These are phyloP conservation scores for Lagocephalus sceleratus DNA, from an alignment of 2,797 vertebrate species.

Conservation along the genomic window DNA sequence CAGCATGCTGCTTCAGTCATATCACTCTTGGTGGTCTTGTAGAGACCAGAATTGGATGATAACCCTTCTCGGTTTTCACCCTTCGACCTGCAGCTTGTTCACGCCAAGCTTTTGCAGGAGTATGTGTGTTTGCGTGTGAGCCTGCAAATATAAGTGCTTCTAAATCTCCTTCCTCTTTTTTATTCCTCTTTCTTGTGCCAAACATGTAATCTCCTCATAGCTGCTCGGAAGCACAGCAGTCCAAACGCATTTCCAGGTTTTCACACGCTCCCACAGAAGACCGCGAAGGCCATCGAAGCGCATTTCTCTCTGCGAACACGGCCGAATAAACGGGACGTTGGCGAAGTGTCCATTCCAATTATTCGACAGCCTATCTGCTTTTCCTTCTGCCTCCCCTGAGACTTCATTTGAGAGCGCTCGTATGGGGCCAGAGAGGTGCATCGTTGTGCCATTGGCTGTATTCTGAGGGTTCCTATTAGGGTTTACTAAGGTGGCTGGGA, in stretches of 20 bases:
- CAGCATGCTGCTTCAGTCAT: constrained; percentile 46
- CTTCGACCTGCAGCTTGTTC: constrained; percentile 22
- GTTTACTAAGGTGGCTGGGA: constrained; percentile 29
- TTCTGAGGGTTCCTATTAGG: constrained; percentile 40
- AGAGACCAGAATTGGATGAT: constrained; percentile 21
- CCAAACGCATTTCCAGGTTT: background rate
- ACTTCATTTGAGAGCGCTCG: constrained; percentile 42
- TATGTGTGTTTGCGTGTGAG: constrained; percentile 6
- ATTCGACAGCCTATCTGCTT: constrained; percentile 20
- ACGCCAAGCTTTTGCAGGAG: constrained; percentile 3
- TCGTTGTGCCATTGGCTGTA: constrained; percentile 29
- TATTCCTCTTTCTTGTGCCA: background rate
- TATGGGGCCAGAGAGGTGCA: constrained; percentile 21
- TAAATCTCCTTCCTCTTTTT: background rate
- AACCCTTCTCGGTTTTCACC: constrained; percentile 26
- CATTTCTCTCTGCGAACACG: background rate
- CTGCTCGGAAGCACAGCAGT: background rate
- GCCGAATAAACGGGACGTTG: constrained; percentile 3
- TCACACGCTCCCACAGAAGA: background rate
- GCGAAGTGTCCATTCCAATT: constrained; percentile 22
- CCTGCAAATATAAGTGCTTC: constrained; percentile 4
- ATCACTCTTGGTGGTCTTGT: constrained; percentile 46
- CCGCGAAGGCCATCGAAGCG: background rate
- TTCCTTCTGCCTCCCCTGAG: constrained; percentile 22
- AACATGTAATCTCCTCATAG: background rate